A percentile compares a stretch with the other conserved stretches of the same genome.
These are phyloP conservation scores for Ametastegia equiseti DNA, from an alignment of 2,888 invertebrate genomes.

Conservation along the genomic window DNA sequence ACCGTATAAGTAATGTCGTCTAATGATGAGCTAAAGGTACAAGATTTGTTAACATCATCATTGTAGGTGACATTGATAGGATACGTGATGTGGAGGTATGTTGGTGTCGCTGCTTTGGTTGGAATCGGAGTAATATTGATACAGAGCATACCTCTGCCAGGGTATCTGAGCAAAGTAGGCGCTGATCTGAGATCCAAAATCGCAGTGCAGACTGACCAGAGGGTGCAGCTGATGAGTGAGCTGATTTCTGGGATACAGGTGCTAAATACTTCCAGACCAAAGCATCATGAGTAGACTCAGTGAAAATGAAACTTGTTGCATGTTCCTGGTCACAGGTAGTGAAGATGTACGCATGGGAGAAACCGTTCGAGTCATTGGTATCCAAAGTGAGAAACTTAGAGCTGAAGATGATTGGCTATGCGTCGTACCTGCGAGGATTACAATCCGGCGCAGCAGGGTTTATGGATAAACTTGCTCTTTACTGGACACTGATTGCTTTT, in stretches of 20 bases:
- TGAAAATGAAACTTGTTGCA: too few species aligned
- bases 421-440: conserved; percentile 81
- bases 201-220: conserved; percentile 91
- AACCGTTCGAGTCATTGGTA: conserved; percentile 89
- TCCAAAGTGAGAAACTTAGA: conserved; percentile 85
- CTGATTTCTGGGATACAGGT: conserved; percentile 95
- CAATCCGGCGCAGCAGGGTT: conserved; percentile 85
- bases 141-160: conserved; percentile 90
- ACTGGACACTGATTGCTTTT: conserved; percentile 81
- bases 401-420: conserved; percentile 78
- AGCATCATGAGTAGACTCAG: too few species aligned
- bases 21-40: background rate
- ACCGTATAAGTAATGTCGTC: background rate
- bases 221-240: conserved; percentile 96
- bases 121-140: conserved; percentile 89
- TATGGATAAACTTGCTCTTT: conserved; percentile 84
- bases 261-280: conserved; percentile 61
- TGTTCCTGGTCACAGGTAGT: conserved; percentile 91
- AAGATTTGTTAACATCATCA: too few species aligned
- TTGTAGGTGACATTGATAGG: conserved; percentile 60
- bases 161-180: conserved; percentile 69
- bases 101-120: conserved; percentile 80
- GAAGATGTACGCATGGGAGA: conserved; percentile 97
- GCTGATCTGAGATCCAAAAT: conserved; percentile 84
- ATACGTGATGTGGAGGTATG: conserved; percentile 63